Base-by-base conservation (phyloP, 2,113 vertebrate genomes). In the Salvator merianae region DNA sequence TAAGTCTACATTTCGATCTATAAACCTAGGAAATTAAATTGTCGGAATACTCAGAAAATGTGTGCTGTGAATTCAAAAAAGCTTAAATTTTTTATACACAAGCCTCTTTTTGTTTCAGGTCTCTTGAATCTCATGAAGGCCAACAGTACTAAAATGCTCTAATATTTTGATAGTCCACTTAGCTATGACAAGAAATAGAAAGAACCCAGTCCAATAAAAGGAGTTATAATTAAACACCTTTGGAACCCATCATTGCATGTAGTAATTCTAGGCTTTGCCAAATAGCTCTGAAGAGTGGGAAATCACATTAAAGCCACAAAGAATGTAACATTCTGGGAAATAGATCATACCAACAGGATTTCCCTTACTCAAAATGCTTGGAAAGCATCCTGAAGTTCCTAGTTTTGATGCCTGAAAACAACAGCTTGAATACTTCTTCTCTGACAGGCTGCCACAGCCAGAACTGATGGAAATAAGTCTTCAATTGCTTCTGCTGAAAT, bases 21-120 rank as follows among this genome's bases (percentile, higher is more conserved):
- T 91, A 89, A 87, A 76, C 65, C 87, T 86, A 91, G 40, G 68
- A 83, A 92, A 87, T 81, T 73, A 75, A 77, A 85, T 78, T 85
- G 77, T 75, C 2, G 0, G 78, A 84, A 84, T 84, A 4, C 90
- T 77, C 38, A 83, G 84, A 72, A 66, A 43, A 68, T 68, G 30
- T 71, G 47, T 76, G 69, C 53, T 43, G 3, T 8, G 78, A 63
- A 40, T n/a, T 73, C 26, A 74, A 59, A 34, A 38, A 66, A 36
- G 14, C 5, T 13, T 50, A 69, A 34, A 34, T 6, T 36, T 81
- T 70, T 72, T 70, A 59, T 30, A 59, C 72, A 22, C 13, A 62
- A 62, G 36, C 14, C 34, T 22, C 34, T 43, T 30, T 59, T 24
- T 59, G 32, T 81, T 20, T 43, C 76, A 22, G 34, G 3, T 40